Evolutionary conservation across 2,797 vertebrate species (phyloP).

Genomic region (Rhinella marina): DNA sequence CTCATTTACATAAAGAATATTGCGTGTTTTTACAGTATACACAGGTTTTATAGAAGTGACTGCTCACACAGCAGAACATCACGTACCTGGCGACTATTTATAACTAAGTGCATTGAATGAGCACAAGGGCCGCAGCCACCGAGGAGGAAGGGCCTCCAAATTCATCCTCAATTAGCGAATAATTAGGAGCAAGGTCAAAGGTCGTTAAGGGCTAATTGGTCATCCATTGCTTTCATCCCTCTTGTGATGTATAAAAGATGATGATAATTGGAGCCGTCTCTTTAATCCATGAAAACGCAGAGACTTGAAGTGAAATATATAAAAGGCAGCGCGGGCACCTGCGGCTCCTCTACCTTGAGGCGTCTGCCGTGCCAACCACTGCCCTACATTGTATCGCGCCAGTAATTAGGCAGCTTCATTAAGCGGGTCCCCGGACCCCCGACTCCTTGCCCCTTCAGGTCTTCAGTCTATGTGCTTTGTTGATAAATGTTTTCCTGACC

Average conservation of each 20-base stretch:
- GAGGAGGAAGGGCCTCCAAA: background rate
- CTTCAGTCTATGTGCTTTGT: conserved; percentile 61
- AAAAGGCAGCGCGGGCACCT: conserved; percentile 56
- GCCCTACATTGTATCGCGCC: conserved; percentile 57
- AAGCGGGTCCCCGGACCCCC: conserved; percentile 52
- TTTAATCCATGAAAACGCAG: conserved; percentile 58
- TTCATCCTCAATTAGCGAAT: conserved; percentile 32
- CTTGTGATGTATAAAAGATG: conserved; percentile 67
- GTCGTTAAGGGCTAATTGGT: conserved; percentile 65
- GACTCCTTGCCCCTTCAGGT: conserved; percentile 35
- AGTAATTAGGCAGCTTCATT: conserved; percentile 61
- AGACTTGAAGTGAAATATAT: conserved; percentile 60
- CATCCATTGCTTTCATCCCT: conserved; percentile 70
- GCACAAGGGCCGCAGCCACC: background rate
- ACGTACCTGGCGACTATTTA: background rate
- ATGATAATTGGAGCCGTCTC: conserved; percentile 59
- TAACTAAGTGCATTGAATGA: background rate
- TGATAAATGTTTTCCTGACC: conserved; percentile 66
- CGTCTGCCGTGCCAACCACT: conserved; percentile 56
- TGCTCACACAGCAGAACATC: background rate
- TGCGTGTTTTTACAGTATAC: too few species aligned
- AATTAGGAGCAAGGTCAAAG: conserved; percentile 61
- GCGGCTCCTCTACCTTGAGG: conserved; percentile 51
- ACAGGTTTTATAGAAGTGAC: too few species aligned
- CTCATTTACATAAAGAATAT: too few species aligned